Conservation (phyloP, 2,797 vertebrate species). For the Sebastes melanostomus region DNA sequence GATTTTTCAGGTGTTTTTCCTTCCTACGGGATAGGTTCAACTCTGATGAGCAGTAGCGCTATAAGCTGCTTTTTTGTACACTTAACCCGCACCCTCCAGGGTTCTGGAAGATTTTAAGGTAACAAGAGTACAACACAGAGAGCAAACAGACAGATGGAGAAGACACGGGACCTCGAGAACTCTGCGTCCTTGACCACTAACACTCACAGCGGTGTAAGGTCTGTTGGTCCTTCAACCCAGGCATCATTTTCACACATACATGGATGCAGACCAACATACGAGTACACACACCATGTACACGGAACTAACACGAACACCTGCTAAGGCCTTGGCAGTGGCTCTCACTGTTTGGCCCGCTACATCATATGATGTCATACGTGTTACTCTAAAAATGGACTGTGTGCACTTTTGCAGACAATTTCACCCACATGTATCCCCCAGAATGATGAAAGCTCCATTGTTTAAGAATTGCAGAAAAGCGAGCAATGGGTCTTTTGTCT, state of each 20-base stretch:
- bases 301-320: constrained; percentile 51
- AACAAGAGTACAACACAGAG: constrained; percentile 5
- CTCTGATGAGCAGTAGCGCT: neutral
- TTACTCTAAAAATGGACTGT: constrained; percentile 9
- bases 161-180: constrained; percentile 56
- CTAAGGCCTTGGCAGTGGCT: constrained; percentile 39
- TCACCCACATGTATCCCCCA: constrained; percentile 6
- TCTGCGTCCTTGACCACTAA: constrained; percentile 56
- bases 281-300: constrained; percentile 7
- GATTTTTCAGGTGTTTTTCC: neutral
- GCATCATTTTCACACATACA: constrained; percentile 43
- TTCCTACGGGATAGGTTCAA: neutral
- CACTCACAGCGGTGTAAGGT: constrained; percentile 43
- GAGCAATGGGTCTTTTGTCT: constrained; percentile 55
- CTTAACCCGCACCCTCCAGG: neutral
- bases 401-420: constrained; percentile 10
- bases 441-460: constrained; percentile 18
- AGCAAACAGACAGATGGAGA: constrained; percentile 67
- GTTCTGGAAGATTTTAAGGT: neutral
- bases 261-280: constrained; percentile 20
- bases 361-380: constrained; percentile 58
- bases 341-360: neutral
- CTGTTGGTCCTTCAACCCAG: constrained; percentile 28
- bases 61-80: neutral
- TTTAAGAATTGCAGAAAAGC: constrained; percentile 8